These are phyloP conservation scores for Gymnocypris eckloni DNA, from an alignment of 2,797 vertebrate genomes.

Conservation along the genomic window DNA sequence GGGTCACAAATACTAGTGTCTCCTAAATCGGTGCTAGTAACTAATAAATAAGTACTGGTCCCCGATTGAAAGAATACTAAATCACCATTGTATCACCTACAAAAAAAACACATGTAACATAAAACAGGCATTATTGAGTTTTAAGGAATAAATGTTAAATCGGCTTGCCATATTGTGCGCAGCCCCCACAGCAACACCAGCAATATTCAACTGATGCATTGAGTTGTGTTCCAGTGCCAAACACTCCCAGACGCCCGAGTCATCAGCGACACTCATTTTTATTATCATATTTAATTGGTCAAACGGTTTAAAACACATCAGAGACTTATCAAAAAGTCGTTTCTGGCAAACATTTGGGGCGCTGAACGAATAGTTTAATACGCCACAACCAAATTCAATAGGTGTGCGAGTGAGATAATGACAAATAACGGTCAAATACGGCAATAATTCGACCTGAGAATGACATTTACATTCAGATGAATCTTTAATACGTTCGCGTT, in stretches of 20 bases:
- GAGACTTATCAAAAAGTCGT: not conserved
- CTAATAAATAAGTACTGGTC: not conserved
- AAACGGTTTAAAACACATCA: conserved; percentile 3
- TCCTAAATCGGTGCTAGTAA: not conserved
- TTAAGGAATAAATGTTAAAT: not conserved
- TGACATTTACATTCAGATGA: not conserved
- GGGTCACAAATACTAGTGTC: too few species aligned
- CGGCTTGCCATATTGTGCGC: conserved; percentile 31
- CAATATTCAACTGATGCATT: conserved; percentile 44
- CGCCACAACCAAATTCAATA: conserved; percentile 31
- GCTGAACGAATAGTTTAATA: conserved; percentile 29
- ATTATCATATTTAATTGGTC: conserved; percentile 2
- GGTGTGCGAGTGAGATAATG: conserved; percentile 14
- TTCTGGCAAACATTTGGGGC: not conserved
- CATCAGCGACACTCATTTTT: conserved; percentile 14
- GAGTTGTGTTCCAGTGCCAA: conserved; percentile 50
- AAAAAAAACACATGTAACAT: not conserved
- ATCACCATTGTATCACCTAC: too few species aligned
- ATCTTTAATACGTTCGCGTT: not conserved
- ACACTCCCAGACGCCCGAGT: conserved; percentile 39
- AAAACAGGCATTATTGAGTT: not conserved
- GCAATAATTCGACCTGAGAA: not conserved
- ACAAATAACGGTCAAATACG: conserved; percentile 9
- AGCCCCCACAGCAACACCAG: conserved; percentile 50
- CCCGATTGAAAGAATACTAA: not conserved